phyloP scores from a whole-genome alignment of 2,113 vertebrate genomes.

The Eretmochelys imbricata region DNA sequence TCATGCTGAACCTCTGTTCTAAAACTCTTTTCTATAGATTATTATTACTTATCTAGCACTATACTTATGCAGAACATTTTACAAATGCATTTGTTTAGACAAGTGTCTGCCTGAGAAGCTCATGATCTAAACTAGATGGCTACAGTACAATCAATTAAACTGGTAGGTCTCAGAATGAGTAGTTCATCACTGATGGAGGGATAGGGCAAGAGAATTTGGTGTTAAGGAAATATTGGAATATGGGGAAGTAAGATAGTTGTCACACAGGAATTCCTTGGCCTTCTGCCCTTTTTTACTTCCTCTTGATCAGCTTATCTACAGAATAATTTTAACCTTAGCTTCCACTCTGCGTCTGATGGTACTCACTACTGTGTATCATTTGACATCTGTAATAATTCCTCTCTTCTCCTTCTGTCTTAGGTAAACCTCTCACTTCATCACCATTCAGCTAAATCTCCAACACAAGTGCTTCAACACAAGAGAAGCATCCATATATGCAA shows the following conservation, averaged over 20 bases:
- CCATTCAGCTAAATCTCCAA: not conserved
- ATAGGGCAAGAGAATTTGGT: not conserved
- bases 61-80: not conserved
- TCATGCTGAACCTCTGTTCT: not conserved
- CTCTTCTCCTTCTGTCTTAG: not conserved
- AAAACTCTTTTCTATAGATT: not conserved
- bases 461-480: not conserved
- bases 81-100: not conserved
- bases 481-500: not conserved
- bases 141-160: not conserved
- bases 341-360: not conserved
- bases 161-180: not conserved
- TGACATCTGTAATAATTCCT: not conserved
- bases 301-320: not conserved
- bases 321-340: not conserved
- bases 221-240: not conserved
- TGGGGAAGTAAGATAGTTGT: accelerated
- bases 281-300: not conserved
- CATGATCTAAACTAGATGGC: not conserved
- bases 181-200: not conserved
- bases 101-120: not conserved
- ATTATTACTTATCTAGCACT: not conserved
- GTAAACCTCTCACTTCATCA: not conserved
- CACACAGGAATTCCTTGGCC: not conserved
- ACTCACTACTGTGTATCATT: not conserved